Percentiles rank a stretch among this genome's conserved stretches.
Evolutionary conservation across 1,140 invertebrate species (phyloP).

Genomic region (Scaptomyza hsui): DNA sequence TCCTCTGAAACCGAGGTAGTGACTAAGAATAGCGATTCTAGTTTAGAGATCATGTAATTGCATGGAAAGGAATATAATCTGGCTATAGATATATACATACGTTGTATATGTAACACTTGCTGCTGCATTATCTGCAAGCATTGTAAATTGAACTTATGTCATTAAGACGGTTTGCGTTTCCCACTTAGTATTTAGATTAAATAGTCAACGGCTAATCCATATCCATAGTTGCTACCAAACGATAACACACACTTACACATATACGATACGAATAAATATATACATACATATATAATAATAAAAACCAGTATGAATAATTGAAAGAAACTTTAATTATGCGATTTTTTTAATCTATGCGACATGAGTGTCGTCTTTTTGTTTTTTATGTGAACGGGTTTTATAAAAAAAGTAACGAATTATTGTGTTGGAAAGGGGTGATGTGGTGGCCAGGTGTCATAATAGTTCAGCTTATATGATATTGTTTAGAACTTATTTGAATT

Average conservation of each 20-base stretch:
- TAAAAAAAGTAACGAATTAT: constrained; percentile 38
- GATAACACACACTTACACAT: constrained; percentile 53
- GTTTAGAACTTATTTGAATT: constrained; percentile 52
- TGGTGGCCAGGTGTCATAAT: constrained; percentile 28
- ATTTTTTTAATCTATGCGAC: constrained; percentile 36
- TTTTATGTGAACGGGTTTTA: constrained; percentile 14
- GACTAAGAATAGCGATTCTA: constrained; percentile 89
- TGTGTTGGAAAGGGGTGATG: constrained; percentile 7
- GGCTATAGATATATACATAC: constrained; percentile 3
- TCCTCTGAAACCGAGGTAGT: constrained; percentile 88
- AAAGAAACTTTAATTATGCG: constrained; percentile 69
- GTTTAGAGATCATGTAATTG: constrained; percentile 88
- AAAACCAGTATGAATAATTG: constrained; percentile 68
- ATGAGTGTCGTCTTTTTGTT: constrained; percentile 26
- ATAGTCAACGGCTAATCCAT: constrained; percentile 52
- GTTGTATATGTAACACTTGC: constrained; percentile 5
- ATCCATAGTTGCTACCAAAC: constrained; percentile 52
- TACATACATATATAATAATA: constrained; percentile 44
- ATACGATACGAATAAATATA: constrained; percentile 46
- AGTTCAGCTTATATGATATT: constrained; percentile 55
- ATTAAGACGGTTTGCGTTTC: constrained; percentile 31
- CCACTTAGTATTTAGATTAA: constrained; percentile 22
- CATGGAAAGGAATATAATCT: constrained; percentile 17
- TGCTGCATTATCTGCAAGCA: constrained; percentile 16
- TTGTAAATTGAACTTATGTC: constrained; percentile 37